Conservation (phyloP, 2,888 invertebrate genomes). For the Chalcis sispes region DNA sequence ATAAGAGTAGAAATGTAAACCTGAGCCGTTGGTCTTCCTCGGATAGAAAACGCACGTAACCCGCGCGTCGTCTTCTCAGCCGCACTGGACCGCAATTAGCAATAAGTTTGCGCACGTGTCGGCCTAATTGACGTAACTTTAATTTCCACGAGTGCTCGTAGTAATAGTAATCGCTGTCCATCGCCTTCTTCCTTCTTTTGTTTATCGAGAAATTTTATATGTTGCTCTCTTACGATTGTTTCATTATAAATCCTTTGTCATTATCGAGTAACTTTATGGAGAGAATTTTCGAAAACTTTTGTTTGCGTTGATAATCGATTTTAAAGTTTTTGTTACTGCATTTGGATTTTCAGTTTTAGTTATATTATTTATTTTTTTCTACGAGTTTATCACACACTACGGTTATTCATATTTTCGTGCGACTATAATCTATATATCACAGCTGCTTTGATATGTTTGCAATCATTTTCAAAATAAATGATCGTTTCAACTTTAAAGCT, state of each 20-base stretch:
- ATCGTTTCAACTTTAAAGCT: no score
- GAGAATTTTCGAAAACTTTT: not conserved
- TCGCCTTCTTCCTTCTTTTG: not conserved
- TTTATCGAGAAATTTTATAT: not conserved
- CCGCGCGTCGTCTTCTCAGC: conserved; percentile 77
- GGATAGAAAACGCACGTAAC: conserved; percentile 81
- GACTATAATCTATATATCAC: no score
- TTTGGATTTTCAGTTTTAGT: no score
- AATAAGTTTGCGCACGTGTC: conserved; percentile 65
- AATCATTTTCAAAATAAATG: no score
- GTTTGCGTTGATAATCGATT: no score
- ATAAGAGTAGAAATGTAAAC: conserved; percentile 45
- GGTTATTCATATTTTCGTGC: no score
- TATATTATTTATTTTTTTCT: no score
- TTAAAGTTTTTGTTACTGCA: no score
- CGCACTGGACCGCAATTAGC: conserved; percentile 58
- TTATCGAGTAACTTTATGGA: not conserved
- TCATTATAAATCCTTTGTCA: not conserved
- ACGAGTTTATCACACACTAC: no score
- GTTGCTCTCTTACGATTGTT: not conserved
- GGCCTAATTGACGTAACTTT: conserved; percentile 67
- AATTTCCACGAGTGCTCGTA: conserved; percentile 71
- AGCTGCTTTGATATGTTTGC: no score
- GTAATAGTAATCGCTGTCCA: conserved; percentile 56
- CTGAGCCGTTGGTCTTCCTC: conserved; percentile 85